Percentiles rank a stretch among this genome's conserved stretches.
These are phyloP conservation scores for Xanthostigma xanthostigma DNA, from an alignment of 2,888 invertebrate genomes.

Conservation along the genomic window DNA sequence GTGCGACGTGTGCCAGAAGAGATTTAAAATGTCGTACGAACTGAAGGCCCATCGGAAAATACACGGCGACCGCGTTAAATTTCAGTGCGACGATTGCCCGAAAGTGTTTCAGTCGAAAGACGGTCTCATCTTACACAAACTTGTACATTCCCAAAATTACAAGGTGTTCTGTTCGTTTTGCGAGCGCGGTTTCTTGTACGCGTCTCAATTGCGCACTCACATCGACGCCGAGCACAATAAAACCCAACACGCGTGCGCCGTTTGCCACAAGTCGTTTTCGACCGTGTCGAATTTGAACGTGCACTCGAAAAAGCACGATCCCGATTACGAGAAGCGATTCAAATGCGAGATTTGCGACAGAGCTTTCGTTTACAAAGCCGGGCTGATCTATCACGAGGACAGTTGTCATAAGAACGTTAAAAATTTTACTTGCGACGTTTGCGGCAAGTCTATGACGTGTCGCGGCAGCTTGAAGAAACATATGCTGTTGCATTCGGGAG, in stretches of 20 bases:
- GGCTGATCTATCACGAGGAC: too few relatives aligned
- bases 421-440: too few relatives aligned
- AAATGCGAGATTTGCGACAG: neutral
- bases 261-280: slow-evolving; percentile 7
- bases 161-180: slow-evolving; percentile 3
- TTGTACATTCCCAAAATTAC: slow-evolving; percentile 9
- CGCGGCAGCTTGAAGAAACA: slow-evolving; percentile 19
- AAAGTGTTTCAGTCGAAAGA: slow-evolving; percentile 10
- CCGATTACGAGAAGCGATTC: slow-evolving; percentile 5
- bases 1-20: slow-evolving; percentile 1
- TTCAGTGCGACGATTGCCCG: slow-evolving; percentile 9
- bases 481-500: slow-evolving; percentile 22
- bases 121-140: slow-evolving; percentile 6
- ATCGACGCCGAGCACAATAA: neutral
- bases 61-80: too few relatives aligned
- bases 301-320: neutral
- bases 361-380: neutral
- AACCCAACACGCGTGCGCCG: slow-evolving; percentile 3
- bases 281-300: neutral
- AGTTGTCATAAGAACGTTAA: too few relatives aligned
- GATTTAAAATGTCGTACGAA: neutral
- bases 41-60: too few relatives aligned
- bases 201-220: slow-evolving; percentile 1
- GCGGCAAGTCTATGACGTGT: too few relatives aligned
- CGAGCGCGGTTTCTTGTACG: slow-evolving; percentile 1